Base-by-base conservation (phyloP, 2,113 vertebrate genomes). In the Pipra filicauda region DNA sequence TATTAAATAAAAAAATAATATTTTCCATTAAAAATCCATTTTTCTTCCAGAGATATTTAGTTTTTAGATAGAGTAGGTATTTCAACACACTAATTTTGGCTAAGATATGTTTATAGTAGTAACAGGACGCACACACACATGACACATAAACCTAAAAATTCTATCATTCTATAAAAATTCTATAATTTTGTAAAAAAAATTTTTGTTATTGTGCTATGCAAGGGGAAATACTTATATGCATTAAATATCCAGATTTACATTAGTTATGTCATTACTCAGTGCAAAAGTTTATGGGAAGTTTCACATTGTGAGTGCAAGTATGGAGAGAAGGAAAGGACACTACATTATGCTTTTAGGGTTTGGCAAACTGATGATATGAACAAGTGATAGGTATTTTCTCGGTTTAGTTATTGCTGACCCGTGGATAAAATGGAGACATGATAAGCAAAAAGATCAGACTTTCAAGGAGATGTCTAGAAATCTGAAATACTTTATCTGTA, bases 121-220 rank as follows among this genome's bases (percentile, higher is more conserved):
- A 73, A 77, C 0, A 0, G 14, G 27, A 37, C 6, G 44, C 14
- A 69, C 28, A 27, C 23, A 24, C 5, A 8, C 4, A 4, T 12
- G 17, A 27, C 15, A 15, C 17, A 37, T 5, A 33, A 70, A 69
- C 19, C 3, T 22, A 51, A 39, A 61, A 44, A 54, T 4, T 4
- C 37, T 28, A 54, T 28, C 18, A 33, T 6, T 52, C 6, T 18
- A 19, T 52, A 37, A 59, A 62, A 85, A 44, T 21, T 26, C 11
- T 39, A 28, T 54, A 7, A 55, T 76, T 88, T 44, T 85, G 7
- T 28, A 21, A 43, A 77, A 74, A 61, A 76, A 28, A 9, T 5
- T 4, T 35, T 84, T 88, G 33, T 9, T 57, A 28, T 66, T 62
- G 46, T 35, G 12, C 27, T 13, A 7, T 49, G 11, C 62, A 51